Base-by-base conservation (phyloP, 2,888 invertebrate species). In the Ypsolopha scabrella region DNA sequence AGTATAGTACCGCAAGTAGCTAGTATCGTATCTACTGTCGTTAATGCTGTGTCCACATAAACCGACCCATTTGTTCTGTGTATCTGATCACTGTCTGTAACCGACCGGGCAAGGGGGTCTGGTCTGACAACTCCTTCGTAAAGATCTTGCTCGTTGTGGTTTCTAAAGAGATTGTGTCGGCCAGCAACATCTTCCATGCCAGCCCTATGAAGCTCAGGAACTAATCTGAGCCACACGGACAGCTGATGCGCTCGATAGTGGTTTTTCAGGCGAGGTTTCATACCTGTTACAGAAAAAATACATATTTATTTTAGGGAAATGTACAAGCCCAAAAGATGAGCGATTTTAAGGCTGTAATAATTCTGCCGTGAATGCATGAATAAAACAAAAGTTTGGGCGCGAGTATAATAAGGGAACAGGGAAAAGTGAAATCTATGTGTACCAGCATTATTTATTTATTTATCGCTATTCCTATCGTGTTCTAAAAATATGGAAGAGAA, bases 171-270 rank as follows among this genome's bases (percentile, higher is more conserved):
- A 79, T 97, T 97, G 82, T 96, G 95, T 47, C 93, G 88, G 1
- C 93, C 92, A 44, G 94, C 93, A 7, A 94, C 94, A 74, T 95
- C 95, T 66, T 94, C 95, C 94, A 95, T 95, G 4, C 95, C 95
- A 0, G 94, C 93, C 51, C 94, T 88, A 71, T 95, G 95, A 0
- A 95, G 88, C 73, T 97, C 97, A 0, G 98, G 98, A 47, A 98
- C 94, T 7, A 98, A 89, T 6, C 97, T 93, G 7, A 97, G 81
- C 98, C 98, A 98, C 45, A 98, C 95, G 47, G 97, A 97, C 49
- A 98, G 88, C 71, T 97, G 96, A 78, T 97, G 97, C 1, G 97
- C 96, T 48, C 97, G 90, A 82, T 95, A 98, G 83, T 97, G 97
- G 73, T 96, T 96, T 72, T 95, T 95, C 80, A 96, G 90, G 55